Percentiles rank a stretch among this genome's conserved stretches.
Conservation (phyloP, 2,113 vertebrate genomes). For the Nycticebus coucang region DNA sequence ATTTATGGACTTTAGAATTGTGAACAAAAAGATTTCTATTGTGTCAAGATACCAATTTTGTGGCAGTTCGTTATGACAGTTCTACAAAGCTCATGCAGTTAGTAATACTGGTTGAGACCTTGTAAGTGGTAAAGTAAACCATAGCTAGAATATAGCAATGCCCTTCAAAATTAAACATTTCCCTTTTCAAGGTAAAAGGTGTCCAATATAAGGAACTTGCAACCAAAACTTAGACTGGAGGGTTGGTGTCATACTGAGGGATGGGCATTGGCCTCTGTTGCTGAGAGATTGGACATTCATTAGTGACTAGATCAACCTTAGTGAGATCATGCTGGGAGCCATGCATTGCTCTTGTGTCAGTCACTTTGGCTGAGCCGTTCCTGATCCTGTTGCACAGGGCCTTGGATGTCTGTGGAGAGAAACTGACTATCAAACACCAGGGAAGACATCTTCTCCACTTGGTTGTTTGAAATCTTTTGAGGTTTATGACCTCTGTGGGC, state of each 20-base stretch:
- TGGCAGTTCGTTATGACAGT: not conserved
- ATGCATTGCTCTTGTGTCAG: accelerated
- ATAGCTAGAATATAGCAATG: not conserved
- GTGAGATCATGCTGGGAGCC: not conserved
- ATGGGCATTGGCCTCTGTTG: not conserved
- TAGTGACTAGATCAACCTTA: not conserved
- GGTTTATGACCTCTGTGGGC: not conserved
- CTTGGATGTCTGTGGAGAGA: not conserved
- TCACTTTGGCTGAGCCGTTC: not conserved
- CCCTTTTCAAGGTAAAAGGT: not conserved
- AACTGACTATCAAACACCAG: not conserved
- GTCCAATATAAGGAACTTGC: not conserved
- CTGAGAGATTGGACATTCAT: not conserved
- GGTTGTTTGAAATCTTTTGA: not conserved
- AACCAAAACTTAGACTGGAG: not conserved
- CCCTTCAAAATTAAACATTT: not conserved
- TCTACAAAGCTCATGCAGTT: not conserved
- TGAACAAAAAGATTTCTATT: not conserved
- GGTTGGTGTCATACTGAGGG: not conserved
- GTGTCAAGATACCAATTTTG: not conserved
- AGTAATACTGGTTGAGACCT: not conserved
- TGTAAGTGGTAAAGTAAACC: not conserved
- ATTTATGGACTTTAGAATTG: not conserved
- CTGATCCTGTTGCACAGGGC: not conserved
- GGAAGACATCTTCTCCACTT: not conserved